Evolutionary conservation across 2,797 vertebrate species (phyloP).

Genomic region (Phaenicophaeus curvirostris): DNA sequence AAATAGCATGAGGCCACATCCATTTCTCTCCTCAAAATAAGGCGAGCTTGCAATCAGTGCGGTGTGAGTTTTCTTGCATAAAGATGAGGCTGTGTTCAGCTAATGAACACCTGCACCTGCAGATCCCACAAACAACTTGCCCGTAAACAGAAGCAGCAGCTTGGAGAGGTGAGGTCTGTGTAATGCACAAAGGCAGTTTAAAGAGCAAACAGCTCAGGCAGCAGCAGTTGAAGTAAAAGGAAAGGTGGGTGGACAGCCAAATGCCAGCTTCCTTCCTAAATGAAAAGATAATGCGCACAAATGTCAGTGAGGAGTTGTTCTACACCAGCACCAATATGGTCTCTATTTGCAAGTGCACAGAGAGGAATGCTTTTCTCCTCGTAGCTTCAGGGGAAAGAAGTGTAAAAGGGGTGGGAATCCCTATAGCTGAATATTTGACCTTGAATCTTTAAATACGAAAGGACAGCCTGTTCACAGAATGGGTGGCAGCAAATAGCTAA

Average conservation of each 20-base stretch:
- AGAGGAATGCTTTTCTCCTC: background rate
- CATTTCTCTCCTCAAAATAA: background rate
- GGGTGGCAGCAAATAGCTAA: background rate
- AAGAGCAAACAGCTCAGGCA: background rate
- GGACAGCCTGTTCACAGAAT: background rate
- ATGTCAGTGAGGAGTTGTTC: background rate
- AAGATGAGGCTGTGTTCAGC: background rate
- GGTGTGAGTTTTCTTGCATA: background rate
- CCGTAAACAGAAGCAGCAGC: background rate
- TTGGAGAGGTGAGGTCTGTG: background rate
- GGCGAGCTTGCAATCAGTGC: background rate
- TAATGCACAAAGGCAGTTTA: background rate
- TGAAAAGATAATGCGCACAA: background rate
- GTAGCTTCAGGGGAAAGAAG: fast-evolving
- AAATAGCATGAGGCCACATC: background rate
- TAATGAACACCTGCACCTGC: background rate
- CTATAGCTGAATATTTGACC: background rate
- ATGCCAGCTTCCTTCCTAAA: background rate
- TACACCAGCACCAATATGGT: fast-evolving
- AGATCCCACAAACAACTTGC: background rate
- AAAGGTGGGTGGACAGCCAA: background rate
- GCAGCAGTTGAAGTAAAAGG: background rate
- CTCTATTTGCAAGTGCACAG: background rate
- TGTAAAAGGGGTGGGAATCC: background rate
- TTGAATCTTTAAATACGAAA: background rate